phyloP scores from a whole-genome alignment of 2,797 vertebrate genomes.

The Natrix natrix region DNA sequence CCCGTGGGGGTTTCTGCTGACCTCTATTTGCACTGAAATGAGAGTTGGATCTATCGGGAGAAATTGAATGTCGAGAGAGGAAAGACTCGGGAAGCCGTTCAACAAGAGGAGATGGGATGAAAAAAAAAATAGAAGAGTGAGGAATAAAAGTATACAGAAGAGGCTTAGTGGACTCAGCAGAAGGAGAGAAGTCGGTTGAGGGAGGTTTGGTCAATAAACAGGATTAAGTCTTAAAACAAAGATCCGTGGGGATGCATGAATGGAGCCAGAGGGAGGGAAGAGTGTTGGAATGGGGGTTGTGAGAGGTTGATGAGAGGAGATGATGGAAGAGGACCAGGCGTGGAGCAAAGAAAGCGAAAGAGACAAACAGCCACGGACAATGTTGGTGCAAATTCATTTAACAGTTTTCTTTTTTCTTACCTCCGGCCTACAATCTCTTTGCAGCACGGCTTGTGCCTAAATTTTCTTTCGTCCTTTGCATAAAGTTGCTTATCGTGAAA shows the following conservation, averaged over 20 bases:
- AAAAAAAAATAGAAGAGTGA: fast-evolving
- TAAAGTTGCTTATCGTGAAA: not conserved
- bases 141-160: not conserved
- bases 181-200: not conserved
- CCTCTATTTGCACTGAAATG: not conserved
- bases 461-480: not conserved
- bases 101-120: not conserved
- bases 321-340: not conserved
- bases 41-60: not conserved
- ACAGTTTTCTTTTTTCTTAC: not conserved
- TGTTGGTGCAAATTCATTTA: not conserved
- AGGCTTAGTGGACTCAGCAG: not conserved
- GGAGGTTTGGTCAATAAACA: not conserved
- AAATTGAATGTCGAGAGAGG: not conserved
- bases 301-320: not conserved
- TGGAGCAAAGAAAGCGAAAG: not conserved
- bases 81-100: too few relatives aligned
- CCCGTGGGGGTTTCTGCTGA: not conserved
- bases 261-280: not conserved
- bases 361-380: not conserved
- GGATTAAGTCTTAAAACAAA: not conserved
- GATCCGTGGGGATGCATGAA: too few relatives aligned
- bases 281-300: not conserved
- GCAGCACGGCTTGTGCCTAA: not conserved
- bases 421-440: not conserved